Evolutionary conservation across 2,888 invertebrate species (phyloP).

Genomic region (Cosmia trapezina): DNA sequence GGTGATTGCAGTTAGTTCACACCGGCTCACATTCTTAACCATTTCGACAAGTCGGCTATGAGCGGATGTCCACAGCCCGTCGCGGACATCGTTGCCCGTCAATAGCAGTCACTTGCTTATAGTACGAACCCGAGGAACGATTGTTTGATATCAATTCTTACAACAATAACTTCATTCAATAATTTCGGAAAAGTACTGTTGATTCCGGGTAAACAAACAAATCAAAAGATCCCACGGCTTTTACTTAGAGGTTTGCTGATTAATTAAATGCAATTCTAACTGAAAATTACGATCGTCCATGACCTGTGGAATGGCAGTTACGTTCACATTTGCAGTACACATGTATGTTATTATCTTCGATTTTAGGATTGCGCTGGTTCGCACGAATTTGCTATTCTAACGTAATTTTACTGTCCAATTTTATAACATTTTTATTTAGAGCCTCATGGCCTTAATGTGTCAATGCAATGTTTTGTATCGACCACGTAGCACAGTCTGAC

Average conservation of each 20-base stretch:
- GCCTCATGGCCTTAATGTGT: slow-evolving; percentile 10
- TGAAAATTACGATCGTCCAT: slow-evolving; percentile 49
- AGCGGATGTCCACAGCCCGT: slow-evolving; percentile 79
- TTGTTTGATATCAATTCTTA: slow-evolving; percentile 61
- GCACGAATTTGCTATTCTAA: slow-evolving; percentile 2
- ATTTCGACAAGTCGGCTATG: slow-evolving; percentile 80
- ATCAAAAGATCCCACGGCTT: slow-evolving; percentile 13
- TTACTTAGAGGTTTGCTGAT: slow-evolving; percentile 9
- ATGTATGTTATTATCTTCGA: slow-evolving; percentile 39
- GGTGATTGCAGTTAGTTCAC: slow-evolving; percentile 84
- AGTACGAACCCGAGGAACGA: slow-evolving; percentile 60
- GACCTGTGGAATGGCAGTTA: slow-evolving; percentile 43
- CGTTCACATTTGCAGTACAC: slow-evolving; percentile 57
- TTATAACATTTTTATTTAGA: slow-evolving; percentile 10
- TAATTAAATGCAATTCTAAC: slow-evolving; percentile 25
- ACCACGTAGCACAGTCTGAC: slow-evolving; percentile 8
- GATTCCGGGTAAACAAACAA: slow-evolving; percentile 17
- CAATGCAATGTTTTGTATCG: slow-evolving; percentile 9
- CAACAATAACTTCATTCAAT: slow-evolving; percentile 45
- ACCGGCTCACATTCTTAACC: slow-evolving; percentile 83
- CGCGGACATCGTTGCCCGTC: slow-evolving; percentile 69
- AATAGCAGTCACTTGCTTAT: slow-evolving; percentile 66
- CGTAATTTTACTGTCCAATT: slow-evolving; percentile 21
- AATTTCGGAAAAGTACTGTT: slow-evolving; percentile 48
- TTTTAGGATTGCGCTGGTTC: slow-evolving; percentile 21